Base-by-base conservation (phyloP, 2,113 vertebrate species). In the Hippocampus guttulatus region DNA sequence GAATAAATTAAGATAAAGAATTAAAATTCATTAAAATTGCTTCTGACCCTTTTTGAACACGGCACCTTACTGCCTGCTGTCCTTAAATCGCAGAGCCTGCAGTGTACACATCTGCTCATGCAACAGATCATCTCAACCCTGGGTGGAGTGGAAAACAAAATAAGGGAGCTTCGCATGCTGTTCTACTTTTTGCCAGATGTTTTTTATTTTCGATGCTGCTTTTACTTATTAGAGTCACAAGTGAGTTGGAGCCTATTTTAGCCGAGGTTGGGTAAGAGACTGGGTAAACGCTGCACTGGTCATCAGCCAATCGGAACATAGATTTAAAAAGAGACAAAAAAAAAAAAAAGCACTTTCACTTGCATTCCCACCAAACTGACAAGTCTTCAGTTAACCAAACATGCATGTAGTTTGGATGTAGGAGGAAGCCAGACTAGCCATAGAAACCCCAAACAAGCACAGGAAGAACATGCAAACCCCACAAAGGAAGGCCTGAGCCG, bases 51-150 rank as follows among this genome's bases (percentile, higher is more conserved):
- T 33, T 18, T 30, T 20, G 6, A 62, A 62, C 21, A 64, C 63
- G 45, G 23, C 11, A 64, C 38, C 41, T 45, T n/a, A 64, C 40
- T 23, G 63, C 41, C 40, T 64, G 63, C 41, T 15, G 40, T 21
- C 21, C 8, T 64, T 15, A 64, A 0, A 43, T 33, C 2, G 1
- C 62, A 64, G 20, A 64, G 27, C 38, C 38, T 64, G 33, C 62
- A 41, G 33, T 65, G 74, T 63, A 68, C 80, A 63, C 64, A 77
- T 78, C 81, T 74, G 73, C 80, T 70, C 27, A 43, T 61, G 49
- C 25, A 54, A 16, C 67, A 66, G 76, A 76, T 68, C 75, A 68
- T 62, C 74, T 67, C 68, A 51, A 76, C 11, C 38, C 43, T 33
- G 23, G 2, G 23, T 8, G 58, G 57, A 40, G 8, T 51, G 23